Percentiles rank a stretch among this genome's conserved stretches.
phyloP scores from a whole-genome alignment of 53 echinoderm and acorn worm species.

The Hippasteria phrygiana region DNA sequence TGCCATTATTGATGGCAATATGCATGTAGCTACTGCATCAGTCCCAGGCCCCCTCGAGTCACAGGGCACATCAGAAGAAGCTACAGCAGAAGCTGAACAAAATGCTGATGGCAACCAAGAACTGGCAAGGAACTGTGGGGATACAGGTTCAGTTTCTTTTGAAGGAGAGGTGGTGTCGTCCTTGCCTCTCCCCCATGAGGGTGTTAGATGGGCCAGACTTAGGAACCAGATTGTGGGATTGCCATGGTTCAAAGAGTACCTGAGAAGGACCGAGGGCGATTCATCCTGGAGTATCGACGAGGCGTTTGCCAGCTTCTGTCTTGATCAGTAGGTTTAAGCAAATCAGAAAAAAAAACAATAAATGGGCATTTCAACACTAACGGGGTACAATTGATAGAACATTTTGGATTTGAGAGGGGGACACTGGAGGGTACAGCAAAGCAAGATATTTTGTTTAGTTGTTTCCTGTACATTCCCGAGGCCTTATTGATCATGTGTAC shows the following conservation, averaged over 20 bases:
- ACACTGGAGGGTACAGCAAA: too few relatives aligned
- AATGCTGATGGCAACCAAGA: neutral
- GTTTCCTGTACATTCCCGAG: too few relatives aligned
- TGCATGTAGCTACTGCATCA: neutral
- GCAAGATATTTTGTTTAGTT: too few relatives aligned
- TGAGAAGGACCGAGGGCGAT: conserved; percentile 20
- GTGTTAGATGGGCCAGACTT: conserved; percentile 22
- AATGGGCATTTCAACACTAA: too few relatives aligned
- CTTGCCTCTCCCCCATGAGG: conserved; percentile 35
- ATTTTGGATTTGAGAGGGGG: too few relatives aligned
- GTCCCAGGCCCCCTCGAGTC: neutral
- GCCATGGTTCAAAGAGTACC: conserved; percentile 28
- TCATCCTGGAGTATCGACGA: conserved; percentile 41
- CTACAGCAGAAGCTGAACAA: neutral
- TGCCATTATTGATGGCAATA: neutral
- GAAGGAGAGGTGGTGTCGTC: neutral
- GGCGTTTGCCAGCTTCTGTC: conserved; percentile 59
- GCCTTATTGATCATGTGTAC: too few relatives aligned
- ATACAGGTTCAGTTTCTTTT: neutral
- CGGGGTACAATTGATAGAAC: too few relatives aligned
- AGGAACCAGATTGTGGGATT: conserved; percentile 22
- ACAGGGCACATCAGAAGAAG: neutral
- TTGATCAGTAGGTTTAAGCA: conserved; percentile 47
- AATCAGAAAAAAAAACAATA: too few relatives aligned
- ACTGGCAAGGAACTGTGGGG: neutral